These are phyloP conservation scores for Pseudomyrmex flavicornis DNA, from an alignment of 1,140 invertebrate genomes.

Conservation along the genomic window DNA sequence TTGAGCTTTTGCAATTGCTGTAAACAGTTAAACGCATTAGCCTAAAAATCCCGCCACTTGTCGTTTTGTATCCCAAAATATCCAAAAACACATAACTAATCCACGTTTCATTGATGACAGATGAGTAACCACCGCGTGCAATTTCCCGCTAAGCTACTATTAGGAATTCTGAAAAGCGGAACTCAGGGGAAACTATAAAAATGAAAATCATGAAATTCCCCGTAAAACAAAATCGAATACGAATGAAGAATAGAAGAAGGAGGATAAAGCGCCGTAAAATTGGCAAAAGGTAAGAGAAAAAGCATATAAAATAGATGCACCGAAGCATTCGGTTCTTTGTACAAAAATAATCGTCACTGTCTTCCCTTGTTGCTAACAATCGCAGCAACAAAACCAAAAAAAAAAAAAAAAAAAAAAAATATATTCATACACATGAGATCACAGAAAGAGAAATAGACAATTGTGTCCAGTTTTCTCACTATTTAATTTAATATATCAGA, in stretches of 20 bases:
- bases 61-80: conserved; percentile 58
- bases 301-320: conserved; percentile 63
- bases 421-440: conserved; percentile 39
- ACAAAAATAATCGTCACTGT: conserved; percentile 52
- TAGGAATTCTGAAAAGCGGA: conserved; percentile 66
- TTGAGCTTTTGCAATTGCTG: conserved; percentile 99
- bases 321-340: conserved; percentile 67
- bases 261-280: conserved; percentile 55
- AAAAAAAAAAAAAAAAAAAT: conserved; percentile 66
- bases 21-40: conserved; percentile 88
- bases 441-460: conserved; percentile 6
- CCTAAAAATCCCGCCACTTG: conserved; percentile 75
- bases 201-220: not conserved
- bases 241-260: conserved; percentile 30
- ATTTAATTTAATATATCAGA: conserved; percentile 19
- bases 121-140: conserved; percentile 9
- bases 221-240: conserved; percentile 37
- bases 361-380: conserved; percentile 72
- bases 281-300: conserved; percentile 57
- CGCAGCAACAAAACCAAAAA: conserved; percentile 76
- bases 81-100: conserved; percentile 59
- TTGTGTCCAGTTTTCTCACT: conserved; percentile 10
- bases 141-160: conserved; percentile 34
- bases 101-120: conserved; percentile 17
- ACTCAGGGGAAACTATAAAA: conserved; percentile 29